A percentile compares a stretch with the other conserved stretches of the same genome.
Conservation (phyloP, 2,113 vertebrate genomes). For the Aleadryas rufinucha region DNA sequence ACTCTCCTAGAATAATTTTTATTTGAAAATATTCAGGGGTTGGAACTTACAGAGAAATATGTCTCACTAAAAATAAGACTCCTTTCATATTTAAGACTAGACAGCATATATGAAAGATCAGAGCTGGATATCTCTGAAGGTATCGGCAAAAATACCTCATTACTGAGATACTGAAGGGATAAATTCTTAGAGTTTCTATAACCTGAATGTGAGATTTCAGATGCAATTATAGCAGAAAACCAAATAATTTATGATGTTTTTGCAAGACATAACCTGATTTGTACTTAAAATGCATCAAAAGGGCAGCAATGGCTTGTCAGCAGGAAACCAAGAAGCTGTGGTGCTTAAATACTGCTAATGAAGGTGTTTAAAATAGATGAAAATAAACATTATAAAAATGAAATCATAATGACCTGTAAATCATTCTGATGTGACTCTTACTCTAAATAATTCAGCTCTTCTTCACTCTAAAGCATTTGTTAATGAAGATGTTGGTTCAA, state of each 20-base stretch:
- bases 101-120: neutral
- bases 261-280: neutral
- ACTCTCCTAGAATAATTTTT: neutral
- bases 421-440: neutral
- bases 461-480: neutral
- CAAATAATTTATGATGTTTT: constrained; percentile 35
- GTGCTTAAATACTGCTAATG: neutral
- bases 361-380: neutral
- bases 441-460: neutral
- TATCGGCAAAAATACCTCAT: neutral
- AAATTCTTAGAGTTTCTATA: neutral
- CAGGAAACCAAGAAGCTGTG: neutral
- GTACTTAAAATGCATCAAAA: neutral
- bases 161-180: neutral
- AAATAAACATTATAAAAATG: neutral
- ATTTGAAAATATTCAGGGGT: neutral
- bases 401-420: neutral
- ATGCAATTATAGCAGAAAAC: neutral
- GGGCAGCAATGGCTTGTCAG: neutral
- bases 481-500: neutral
- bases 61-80: neutral
- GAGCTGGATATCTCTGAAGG: neutral
- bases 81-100: constrained; percentile 1
- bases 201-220: neutral
- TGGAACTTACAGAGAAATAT: neutral